Conservation (phyloP, 2,888 invertebrate genomes). For the Heteromurus nitidus region DNA sequence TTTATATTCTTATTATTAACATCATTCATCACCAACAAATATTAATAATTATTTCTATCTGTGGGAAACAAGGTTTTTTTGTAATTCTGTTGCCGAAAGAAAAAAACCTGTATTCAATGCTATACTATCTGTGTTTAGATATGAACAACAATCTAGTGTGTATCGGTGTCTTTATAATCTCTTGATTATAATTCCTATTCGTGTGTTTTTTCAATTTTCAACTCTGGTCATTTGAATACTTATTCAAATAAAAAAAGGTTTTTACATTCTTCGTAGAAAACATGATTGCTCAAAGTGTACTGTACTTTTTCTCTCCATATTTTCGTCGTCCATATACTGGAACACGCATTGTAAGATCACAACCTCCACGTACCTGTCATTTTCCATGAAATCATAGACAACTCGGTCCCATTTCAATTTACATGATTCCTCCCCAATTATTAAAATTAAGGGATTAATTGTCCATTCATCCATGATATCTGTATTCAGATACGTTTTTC, state of each 20-base stretch:
- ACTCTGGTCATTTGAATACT: conserved; percentile 69
- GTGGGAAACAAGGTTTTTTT: conserved; percentile 62
- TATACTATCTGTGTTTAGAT: conserved; percentile 58
- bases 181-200: conserved; percentile 62
- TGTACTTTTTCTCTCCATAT: not conserved
- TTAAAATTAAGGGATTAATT: no score
- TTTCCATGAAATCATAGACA: no score
- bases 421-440: no score
- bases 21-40: conserved; percentile 61
- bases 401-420: no score
- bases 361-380: no score
- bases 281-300: not conserved
- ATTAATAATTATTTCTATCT: conserved; percentile 63
- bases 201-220: conserved; percentile 66
- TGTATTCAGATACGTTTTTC: no score
- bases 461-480: no score
- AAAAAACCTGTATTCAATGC: conserved; percentile 53
- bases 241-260: conserved; percentile 69
- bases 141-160: conserved; percentile 53
- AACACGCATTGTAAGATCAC: no score
- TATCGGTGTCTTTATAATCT: conserved; percentile 65
- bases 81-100: conserved; percentile 55
- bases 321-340: no score
- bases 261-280: conserved; percentile 70
- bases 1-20: conserved; percentile 56